Evolutionary conservation across 2,113 vertebrate species (phyloP), one percentile per base, ranked within the genome.

Genomic region (Ondatra zibethicus): DNA sequence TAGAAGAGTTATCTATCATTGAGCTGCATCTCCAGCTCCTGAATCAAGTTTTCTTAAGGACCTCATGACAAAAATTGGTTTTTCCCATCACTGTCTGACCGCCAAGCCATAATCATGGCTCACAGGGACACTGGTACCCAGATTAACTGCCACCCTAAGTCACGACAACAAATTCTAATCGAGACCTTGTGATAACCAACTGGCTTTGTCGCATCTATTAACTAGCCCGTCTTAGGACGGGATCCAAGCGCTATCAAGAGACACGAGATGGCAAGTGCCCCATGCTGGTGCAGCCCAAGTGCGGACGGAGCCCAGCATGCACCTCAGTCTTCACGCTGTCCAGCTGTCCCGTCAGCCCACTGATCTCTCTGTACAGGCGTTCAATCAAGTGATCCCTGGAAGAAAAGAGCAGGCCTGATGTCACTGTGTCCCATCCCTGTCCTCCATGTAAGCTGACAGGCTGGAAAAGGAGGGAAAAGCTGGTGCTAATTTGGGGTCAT

Each of bases 381-480:
- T 99, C 99, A 1, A 99, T 99, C 92, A 99, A 96, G 82, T 98
- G 98, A 96, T 99, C 99, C 98, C 99, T 99, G 98, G n/a, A 93
- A 96, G n/a, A 95, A 88, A 89, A 87, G 88, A 84, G 82, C n/a
- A 84, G 16, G 0, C 29, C n/a, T 11, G 76, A 16, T n/a, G 4
- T 36, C 39, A 66, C 88, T 6, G 55, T 23, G 29, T 10, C 42
- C 68, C 12, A 2, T 3, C 58, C 39, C 16, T 76, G 1, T 27
- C 55, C 42, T 89, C 65, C 39, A 29, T 2, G 42, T 0, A 3
- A 66, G 50, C 29, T 19, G 14, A 82, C 77, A 77, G 86, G 17
- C 27, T 23, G 11, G 13, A 31, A 19, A 61, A 84, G 50, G 63
- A 72, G 17, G 80, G 81, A 25, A 70, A 92, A 92, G 73, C 47